Percentiles rank a stretch among this genome's conserved stretches.
Conservation (phyloP, 2,797 vertebrate genomes). For the Rallus crepitans region DNA sequence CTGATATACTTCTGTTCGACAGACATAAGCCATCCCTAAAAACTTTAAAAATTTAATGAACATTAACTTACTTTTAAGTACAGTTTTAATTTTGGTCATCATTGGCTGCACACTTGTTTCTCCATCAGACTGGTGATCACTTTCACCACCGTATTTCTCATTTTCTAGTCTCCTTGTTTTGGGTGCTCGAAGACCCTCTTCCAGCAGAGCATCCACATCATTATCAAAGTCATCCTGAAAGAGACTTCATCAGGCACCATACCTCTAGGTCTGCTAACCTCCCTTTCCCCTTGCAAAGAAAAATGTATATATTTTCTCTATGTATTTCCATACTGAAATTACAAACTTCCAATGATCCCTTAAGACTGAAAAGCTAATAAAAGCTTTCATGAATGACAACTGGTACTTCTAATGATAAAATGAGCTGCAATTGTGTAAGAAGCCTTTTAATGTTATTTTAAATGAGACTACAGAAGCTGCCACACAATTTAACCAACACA, state of each 20-base stretch:
- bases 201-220: slow-evolving; percentile 96
- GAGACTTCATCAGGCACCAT: slow-evolving; percentile 76
- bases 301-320: background rate
- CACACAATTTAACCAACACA: background rate
- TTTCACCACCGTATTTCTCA: slow-evolving; percentile 90
- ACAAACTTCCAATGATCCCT: slow-evolving; percentile 24
- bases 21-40: background rate
- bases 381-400: slow-evolving; percentile 6
- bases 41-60: background rate
- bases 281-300: slow-evolving; percentile 33
- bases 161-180: slow-evolving; percentile 93
- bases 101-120: slow-evolving; percentile 97
- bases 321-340: background rate
- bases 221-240: slow-evolving; percentile 99
- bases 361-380: slow-evolving; percentile 48
- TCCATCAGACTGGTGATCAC: slow-evolving; percentile 94
- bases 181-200: slow-evolving; percentile 95
- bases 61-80: slow-evolving; percentile 94
- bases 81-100: slow-evolving; percentile 99
- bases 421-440: background rate
- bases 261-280: slow-evolving; percentile 5
- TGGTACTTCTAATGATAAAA: background rate
- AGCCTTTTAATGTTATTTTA: background rate
- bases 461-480: background rate
- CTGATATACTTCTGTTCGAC: background rate